Conservation (phyloP, 2,797 vertebrate species). For the Acestrorhynchus altus region DNA sequence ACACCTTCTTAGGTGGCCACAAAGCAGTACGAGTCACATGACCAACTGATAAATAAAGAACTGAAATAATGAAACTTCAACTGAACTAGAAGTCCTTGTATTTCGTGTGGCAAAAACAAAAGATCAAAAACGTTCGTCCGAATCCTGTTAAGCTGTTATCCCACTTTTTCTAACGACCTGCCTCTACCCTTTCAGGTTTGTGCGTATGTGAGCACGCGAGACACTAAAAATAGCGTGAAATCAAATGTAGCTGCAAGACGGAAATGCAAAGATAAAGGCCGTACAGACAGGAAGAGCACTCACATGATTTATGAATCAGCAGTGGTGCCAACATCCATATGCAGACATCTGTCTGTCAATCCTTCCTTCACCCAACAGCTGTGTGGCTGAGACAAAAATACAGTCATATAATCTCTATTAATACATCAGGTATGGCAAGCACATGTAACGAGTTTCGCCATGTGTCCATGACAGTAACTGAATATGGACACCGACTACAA, state of each 20-base stretch:
- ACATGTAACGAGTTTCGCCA: neutral
- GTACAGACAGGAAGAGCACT: neutral
- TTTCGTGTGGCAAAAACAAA: neutral
- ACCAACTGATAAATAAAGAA: no score
- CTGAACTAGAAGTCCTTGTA: neutral
- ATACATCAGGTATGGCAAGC: neutral
- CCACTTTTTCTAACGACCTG: neutral
- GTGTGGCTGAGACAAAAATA: neutral
- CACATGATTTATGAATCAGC: neutral
- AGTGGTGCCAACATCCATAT: slow-evolving; percentile 20
- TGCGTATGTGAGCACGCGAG: slow-evolving; percentile 1
- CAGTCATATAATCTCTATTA: neutral
- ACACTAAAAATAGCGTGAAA: slow-evolving; percentile 15
- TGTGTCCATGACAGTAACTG: neutral
- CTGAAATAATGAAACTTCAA: no score
- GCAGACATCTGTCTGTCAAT: neutral
- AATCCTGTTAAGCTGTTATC: neutral
- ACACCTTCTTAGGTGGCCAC: no score
- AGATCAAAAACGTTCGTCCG: neutral
- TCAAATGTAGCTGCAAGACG: slow-evolving; percentile 18
- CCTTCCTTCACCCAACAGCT: neutral
- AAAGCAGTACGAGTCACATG: no score
- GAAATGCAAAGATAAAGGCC: neutral
- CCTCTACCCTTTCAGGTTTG: neutral
- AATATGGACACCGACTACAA: neutral